Percentiles rank a stretch among this genome's conserved stretches.
Evolutionary conservation across 1,140 invertebrate species (phyloP).

Genomic region (Pectinophora gossypiella): DNA sequence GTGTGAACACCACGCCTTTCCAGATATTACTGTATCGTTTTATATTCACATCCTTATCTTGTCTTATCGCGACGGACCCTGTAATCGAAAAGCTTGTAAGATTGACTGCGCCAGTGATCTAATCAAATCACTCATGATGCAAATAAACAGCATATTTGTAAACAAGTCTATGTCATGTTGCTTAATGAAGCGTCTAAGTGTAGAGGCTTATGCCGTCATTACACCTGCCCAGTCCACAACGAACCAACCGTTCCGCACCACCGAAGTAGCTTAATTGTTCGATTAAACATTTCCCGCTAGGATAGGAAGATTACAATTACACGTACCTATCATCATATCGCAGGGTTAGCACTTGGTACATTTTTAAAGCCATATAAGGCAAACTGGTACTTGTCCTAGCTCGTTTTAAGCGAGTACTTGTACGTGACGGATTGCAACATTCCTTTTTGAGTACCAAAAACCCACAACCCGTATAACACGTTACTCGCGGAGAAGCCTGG

Average conservation of each 20-base stretch:
- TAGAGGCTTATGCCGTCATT: not conserved
- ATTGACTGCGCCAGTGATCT: conserved; percentile 20
- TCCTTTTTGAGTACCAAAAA: conserved; percentile 34
- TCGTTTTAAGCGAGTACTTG: not conserved
- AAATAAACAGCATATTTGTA: conserved; percentile 11
- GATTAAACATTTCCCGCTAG: too few relatives aligned
- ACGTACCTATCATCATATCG: not conserved
- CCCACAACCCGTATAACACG: conserved; percentile 48
- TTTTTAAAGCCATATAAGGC: not conserved
- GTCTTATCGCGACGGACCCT: conserved; percentile 35
- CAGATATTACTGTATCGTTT: conserved; percentile 34
- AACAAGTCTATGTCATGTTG: conserved; percentile 1
- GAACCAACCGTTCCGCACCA: not conserved
- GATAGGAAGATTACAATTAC: too few relatives aligned
- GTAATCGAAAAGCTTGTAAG: conserved; percentile 26
- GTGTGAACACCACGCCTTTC: conserved; percentile 21
- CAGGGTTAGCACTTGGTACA: not conserved
- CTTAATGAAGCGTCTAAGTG: not conserved
- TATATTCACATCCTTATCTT: conserved; percentile 23
- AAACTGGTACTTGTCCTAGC: not conserved
- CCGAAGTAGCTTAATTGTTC: not conserved
- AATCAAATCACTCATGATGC: conserved; percentile 6
- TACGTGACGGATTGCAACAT: conserved; percentile 21
- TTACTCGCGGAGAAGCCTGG: conserved; percentile 37
- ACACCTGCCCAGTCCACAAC: not conserved